These are phyloP conservation scores for Andrena trimmerana DNA, from an alignment of 2,888 invertebrate species.

Conservation along the genomic window DNA sequence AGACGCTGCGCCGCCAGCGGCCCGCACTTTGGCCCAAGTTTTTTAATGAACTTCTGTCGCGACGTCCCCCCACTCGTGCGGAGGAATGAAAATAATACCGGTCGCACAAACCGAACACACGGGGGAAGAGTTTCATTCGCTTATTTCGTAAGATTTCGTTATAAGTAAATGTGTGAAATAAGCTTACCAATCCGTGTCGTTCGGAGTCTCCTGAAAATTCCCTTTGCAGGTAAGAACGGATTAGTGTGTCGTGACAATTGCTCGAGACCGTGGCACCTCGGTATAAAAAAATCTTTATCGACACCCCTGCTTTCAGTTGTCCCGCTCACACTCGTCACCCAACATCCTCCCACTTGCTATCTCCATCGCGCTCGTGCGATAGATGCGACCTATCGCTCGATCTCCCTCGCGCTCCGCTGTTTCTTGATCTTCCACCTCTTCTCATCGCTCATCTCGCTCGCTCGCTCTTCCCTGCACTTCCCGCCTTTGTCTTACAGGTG, in stretches of 20 bases:
- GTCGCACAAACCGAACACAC: too few species aligned
- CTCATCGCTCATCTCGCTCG: slow-evolving; percentile 44
- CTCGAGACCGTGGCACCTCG: slow-evolving; percentile 24
- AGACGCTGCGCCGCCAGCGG: slow-evolving; percentile 4
- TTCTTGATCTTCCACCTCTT: slow-evolving; percentile 67
- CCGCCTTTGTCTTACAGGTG: slow-evolving; percentile 52
- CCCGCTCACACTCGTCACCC: slow-evolving; percentile 45
- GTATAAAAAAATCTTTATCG: slow-evolving; percentile 71
- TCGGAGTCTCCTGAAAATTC: background rate
- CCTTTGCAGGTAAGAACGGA: background rate
- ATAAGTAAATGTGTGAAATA: background rate
- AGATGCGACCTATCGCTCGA: slow-evolving; percentile 43
- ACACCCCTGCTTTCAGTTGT: slow-evolving; percentile 65
- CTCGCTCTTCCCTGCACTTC: slow-evolving; percentile 25
- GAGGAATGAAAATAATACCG: slow-evolving; percentile 24
- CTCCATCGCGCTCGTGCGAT: slow-evolving; percentile 46
- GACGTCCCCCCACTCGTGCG: slow-evolving; percentile 2
- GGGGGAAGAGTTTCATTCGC: too few species aligned
- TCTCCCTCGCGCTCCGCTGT: slow-evolving; percentile 53
- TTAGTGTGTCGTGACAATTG: background rate
- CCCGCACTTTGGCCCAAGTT: slow-evolving; percentile 25
- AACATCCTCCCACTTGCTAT: slow-evolving; percentile 55
- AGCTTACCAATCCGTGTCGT: too few species aligned
- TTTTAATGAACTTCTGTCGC: slow-evolving; percentile 44
- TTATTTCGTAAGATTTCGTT: background rate